Evolutionary conservation across 1,140 invertebrate genomes (phyloP), one percentile per base, ranked within the genome.

Genomic region (Drosophila kurseongensis): DNA sequence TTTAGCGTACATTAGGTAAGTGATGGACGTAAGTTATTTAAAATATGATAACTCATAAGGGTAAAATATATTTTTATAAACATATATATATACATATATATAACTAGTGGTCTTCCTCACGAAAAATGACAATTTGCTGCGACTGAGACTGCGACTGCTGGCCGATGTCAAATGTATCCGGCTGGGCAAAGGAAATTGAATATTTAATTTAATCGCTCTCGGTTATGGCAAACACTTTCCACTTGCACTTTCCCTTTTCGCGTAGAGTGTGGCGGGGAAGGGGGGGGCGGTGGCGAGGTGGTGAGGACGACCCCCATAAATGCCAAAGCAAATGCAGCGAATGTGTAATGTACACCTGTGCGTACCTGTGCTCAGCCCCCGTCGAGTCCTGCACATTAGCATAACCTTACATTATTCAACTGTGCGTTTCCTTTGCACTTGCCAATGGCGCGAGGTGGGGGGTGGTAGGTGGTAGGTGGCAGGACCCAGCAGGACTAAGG

Each of bases 371-470:
- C 36, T n/a, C 4, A 10, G 23, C 23, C 23, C 23, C 23, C n/a
- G 32, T 10, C 12, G 10, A 13, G 35, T n/a, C 42, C 29, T 35
- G 23, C 16, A 42, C 51, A 73, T 62, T 86, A 86, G 80, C 78
- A 86, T 86, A 86, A 75, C 75, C 77, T 78, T 86, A 76, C 75
- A 88, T 86, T 86, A 88, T 86, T 86, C 61, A 86, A 61, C 78
- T 80, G 69, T 71, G 60, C 78, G 75, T 55, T 81, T 65, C 78
- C 75, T 59, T 74, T 80, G 68, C 69, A 71, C 68, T 75, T 73
- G 32, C 41, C 38, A 29, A 36, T 45, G 44, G 23, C 7, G 14
- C 10, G n/a, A 4, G 16, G 8, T 0, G 23, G 12, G 5, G 10
- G 45, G 45, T 0, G 1, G 23, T 10, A 18, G 14, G 44, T 9